Conservation (phyloP, 2,888 invertebrate species). For the Scaptomyza tumidula region DNA sequence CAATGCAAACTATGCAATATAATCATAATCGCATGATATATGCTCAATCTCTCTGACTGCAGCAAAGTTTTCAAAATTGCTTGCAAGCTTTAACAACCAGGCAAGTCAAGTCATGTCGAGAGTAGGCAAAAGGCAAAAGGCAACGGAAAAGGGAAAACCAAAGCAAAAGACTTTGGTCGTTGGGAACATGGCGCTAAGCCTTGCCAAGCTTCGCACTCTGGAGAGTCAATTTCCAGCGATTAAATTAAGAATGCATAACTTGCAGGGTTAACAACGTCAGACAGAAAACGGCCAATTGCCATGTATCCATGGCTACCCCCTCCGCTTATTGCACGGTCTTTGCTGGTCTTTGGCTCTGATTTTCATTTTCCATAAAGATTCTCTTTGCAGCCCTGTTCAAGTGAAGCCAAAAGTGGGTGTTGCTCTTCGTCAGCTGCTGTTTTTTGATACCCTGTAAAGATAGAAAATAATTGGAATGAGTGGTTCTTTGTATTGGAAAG, state of each 20-base stretch:
- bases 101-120: not conserved
- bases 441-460: constrained; percentile 30
- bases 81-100: constrained; percentile 5
- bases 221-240: constrained; percentile 79
- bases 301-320: constrained; percentile 1
- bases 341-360: constrained; percentile 45
- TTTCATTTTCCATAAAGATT: constrained; percentile 70
- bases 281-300: constrained; percentile 28
- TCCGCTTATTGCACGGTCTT: not conserved
- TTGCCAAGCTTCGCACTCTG: constrained; percentile 58
- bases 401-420: constrained; percentile 1
- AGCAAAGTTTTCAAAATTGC: constrained; percentile 63
- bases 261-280: constrained; percentile 72
- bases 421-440: constrained; percentile 8
- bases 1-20: constrained; percentile 79
- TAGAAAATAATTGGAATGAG: not conserved
- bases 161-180: constrained; percentile 7
- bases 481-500: no score
- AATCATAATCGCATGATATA: constrained; percentile 80
- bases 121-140: constrained; percentile 13
- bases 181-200: constrained; percentile 43
- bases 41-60: constrained; percentile 69
- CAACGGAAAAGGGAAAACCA: constrained; percentile 5
- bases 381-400: constrained; percentile 31
- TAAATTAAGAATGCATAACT: constrained; percentile 80